Evolutionary conservation across 2,113 vertebrate species (phyloP).

Genomic region (Hippocampus zosterae): DNA sequence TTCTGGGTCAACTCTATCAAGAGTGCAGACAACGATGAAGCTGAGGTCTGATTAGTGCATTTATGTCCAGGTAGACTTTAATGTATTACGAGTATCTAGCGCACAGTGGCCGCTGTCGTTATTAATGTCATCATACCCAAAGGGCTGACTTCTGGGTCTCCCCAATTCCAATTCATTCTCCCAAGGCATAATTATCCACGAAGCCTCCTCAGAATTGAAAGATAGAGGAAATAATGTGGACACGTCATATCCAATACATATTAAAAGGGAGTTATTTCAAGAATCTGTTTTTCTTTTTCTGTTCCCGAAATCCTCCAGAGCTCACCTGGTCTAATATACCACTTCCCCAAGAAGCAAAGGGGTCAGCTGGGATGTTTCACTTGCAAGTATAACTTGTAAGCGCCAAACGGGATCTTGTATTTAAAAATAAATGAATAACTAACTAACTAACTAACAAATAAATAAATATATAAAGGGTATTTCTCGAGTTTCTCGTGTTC

Average conservation of each 20-base stretch:
- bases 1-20: conserved; percentile 62
- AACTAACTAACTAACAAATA: too few species aligned
- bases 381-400: too few species aligned
- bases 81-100: conserved; percentile 37
- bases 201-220: conserved; percentile 51
- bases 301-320: conserved; percentile 49
- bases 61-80: conserved; percentile 51
- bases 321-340: conserved; percentile 31
- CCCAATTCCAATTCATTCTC: conserved; percentile 1
- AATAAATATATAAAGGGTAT: too few species aligned
- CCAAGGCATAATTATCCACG: conserved; percentile 57
- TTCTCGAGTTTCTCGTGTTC: too few species aligned
- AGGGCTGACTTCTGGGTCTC: conserved; percentile 44
- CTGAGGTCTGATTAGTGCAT: conserved; percentile 46
- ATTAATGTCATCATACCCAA: conserved; percentile 57
- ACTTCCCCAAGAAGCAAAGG: conserved; percentile 27
- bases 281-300: conserved; percentile 31
- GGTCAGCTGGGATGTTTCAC: not conserved
- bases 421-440: too few species aligned
- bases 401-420: too few species aligned
- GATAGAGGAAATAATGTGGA: conserved; percentile 45
- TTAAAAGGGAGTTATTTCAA: conserved; percentile 57
- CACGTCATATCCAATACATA: conserved; percentile 40
- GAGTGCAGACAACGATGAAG: conserved; percentile 34
- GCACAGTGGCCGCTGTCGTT: conserved; percentile 52